Evolutionary conservation across 2,113 vertebrate species (phyloP), one percentile per base, ranked within the genome.

Genomic region (Xiphophorus hellerii): DNA sequence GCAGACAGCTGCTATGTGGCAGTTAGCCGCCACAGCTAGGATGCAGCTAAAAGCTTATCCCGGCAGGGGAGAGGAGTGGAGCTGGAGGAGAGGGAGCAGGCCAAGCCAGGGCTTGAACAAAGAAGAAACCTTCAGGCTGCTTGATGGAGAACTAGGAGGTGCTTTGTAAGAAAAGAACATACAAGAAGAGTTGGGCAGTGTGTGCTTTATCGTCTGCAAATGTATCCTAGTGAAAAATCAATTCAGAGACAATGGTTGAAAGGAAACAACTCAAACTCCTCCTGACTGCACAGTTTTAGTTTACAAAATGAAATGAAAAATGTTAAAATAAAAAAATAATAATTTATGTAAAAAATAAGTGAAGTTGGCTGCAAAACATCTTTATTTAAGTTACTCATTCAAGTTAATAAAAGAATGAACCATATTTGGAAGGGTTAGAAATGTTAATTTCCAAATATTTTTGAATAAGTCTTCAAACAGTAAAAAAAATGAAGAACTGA

Each of bases 31-130:
- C 75, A 76, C 81, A 70, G 90, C 88, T 91, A 89, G 85, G 88
- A 89, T 30, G 83, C 74, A 77, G 88, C 89, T 92, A 92, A 92
- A 90, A 90, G 90, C 89, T 84, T 92, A 77, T 90, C 84, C 79
- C 69, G 74, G 80, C 64, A 51, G 85, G 90, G 73, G 83, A 72
- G 80, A 73, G 60, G 66, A 30, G 51, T 60, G 69, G 72, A 51
- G 71, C 62, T 30, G 63, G 62, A 37, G 83, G 73, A 66, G 74
- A 35, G 37, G 64, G 73, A 44, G 44, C 66, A 73, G 72, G 64
- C 64, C 70, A 15, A 78, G 70, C 58, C 70, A 48, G 37, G 60
- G 70, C 39, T 58, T 1, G 69, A 78, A 78, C 69, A 78, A 82
- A 81, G 77, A 74, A 20, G 60, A 65, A 48, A 37, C 22, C 28